Percentiles rank a stretch among this genome's conserved stretches.
Evolutionary conservation across 2,888 invertebrate species (phyloP).

Genomic region (Eupsilia transversa): DNA sequence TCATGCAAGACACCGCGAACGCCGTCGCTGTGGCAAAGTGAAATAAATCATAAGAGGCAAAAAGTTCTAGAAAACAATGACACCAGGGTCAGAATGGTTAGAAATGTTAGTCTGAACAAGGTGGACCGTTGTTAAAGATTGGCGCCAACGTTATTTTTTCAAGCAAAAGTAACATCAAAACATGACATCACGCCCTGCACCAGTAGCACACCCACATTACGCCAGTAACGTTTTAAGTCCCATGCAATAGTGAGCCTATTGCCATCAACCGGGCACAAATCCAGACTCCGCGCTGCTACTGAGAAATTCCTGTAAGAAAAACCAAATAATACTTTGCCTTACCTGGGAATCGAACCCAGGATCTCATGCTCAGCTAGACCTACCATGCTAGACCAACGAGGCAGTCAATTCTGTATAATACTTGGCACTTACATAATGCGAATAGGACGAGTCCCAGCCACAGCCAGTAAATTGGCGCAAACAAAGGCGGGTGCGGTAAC

Average conservation of each 20-base stretch:
- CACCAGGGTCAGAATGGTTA: background rate
- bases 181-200: too few relatives aligned
- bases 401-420: too few relatives aligned
- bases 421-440: conserved; percentile 94
- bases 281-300: too few relatives aligned
- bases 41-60: conserved; percentile 3
- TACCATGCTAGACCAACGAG: too few relatives aligned
- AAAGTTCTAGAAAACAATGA: background rate
- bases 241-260: too few relatives aligned
- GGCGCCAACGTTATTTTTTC: background rate
- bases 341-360: too few relatives aligned
- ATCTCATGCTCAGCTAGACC: too few relatives aligned
- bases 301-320: too few relatives aligned
- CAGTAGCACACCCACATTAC: too few relatives aligned
- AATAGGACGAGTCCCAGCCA: conserved; percentile 96
- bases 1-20: conserved; percentile 98
- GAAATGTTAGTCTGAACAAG: background rate
- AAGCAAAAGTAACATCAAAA: background rate
- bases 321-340: too few relatives aligned
- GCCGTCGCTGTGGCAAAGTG: conserved; percentile 92
- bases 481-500: conserved; percentile 75
- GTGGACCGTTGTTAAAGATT: background rate
- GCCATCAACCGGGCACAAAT: too few relatives aligned
- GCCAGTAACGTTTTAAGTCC: too few relatives aligned
- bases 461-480: conserved; percentile 90